Base-by-base conservation (phyloP, 2,888 invertebrate genomes). In the Drosophila paranaensis region DNA sequence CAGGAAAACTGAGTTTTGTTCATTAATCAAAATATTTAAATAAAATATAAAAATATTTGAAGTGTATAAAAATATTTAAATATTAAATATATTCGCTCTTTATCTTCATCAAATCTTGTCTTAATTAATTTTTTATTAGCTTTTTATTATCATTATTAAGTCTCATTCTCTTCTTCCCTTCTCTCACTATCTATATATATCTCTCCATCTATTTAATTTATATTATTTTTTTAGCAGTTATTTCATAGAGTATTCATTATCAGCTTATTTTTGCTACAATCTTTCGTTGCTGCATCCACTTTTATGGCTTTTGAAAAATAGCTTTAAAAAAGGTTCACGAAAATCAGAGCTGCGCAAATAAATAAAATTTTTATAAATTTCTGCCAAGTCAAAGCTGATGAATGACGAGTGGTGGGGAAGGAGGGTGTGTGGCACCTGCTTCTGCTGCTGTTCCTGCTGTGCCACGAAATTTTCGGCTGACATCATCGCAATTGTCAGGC, bases 341-440 rank as follows among this genome's bases (percentile, higher is more conserved):
- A 74, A 84, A 82, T 87, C 88, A 74, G 60, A 71, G 60, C 66
- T 40, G 30, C 54, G 53, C 58, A 82, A 84, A 82, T 76, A 78
- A 76, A 76, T 76, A 77, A 74, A 80, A 82, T 81, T 73, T 76
- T 73, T 82, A 68, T 69, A 78, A 71, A 78, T 71, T 80, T 76
- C 60, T 56, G 39, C 43, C 56, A n/a, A 62, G 71, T 50, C 63
- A 30, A 37, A 67, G 14, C 51, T 75, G 81, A 77, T 78, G 70
- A 75, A 78, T 80, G 78, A 60, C 37, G 45, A 51, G 54, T 10
- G 13, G 57, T 6, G 48, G 42, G 45, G 13, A 54, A 5, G 48
- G 42, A 42, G 60, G 25, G 45, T 45, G 45, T 61, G 25, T 69
- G 61, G 46, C 56, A 27, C 66, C 45, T 50, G 50, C 66, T 57